A percentile compares a stretch with the other conserved stretches of the same genome.
Conservation (phyloP, 2,113 vertebrate species). For the Ciconia maguari region DNA sequence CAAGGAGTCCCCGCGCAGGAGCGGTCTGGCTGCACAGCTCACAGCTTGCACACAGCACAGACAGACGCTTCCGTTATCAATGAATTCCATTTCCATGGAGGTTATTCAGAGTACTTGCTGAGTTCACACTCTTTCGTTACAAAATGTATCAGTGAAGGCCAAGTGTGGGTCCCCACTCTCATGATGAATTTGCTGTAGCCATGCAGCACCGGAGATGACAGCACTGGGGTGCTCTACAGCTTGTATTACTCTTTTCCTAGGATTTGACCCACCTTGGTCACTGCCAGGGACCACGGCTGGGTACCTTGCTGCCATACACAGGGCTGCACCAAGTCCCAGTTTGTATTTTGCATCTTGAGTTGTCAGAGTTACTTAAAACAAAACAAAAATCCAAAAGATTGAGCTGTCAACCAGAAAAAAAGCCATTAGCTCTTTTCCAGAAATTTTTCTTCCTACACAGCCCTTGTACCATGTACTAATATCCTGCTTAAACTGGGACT, state of each 20-base stretch:
- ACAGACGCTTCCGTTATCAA: background rate
- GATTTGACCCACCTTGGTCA: background rate
- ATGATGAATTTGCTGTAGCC: background rate
- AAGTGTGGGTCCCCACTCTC: background rate
- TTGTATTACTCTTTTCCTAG: background rate
- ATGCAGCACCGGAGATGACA: background rate
- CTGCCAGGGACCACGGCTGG: background rate
- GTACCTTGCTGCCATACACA: background rate
- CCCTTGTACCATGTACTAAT: fast-evolving
- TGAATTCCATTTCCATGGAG: background rate
- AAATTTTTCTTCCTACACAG: background rate
- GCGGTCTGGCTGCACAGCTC: background rate
- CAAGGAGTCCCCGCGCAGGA: background rate
- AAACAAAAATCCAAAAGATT: background rate
- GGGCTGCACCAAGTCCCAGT: background rate
- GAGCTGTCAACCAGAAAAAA: background rate
- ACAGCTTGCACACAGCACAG: background rate
- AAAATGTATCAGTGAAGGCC: background rate
- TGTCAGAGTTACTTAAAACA: background rate
- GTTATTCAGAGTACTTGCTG: background rate
- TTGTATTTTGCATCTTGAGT: background rate
- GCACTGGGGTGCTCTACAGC: background rate
- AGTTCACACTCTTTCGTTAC: background rate
- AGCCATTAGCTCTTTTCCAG: background rate
- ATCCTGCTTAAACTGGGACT: background rate